These are phyloP conservation scores for Drosophila pruinosa DNA, from an alignment of 1,140 invertebrate species.

Conservation along the genomic window DNA sequence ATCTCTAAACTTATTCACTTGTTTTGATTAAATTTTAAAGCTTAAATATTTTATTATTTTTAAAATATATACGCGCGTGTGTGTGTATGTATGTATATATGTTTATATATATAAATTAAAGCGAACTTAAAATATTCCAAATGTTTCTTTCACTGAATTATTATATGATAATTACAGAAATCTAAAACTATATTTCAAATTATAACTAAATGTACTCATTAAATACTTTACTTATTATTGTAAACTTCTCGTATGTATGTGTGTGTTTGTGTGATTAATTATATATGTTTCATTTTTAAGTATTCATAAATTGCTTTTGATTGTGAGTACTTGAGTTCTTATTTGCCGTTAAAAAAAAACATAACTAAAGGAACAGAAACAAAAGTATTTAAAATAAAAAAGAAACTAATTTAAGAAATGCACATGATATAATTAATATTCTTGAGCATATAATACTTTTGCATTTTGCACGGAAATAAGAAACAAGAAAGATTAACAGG, in stretches of 20 bases:
- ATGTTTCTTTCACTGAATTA: conserved; percentile 37
- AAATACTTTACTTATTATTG: conserved; percentile 40
- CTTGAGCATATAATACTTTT: conserved; percentile 77
- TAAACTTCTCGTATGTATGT: conserved; percentile 41
- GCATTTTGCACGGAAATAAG: conserved; percentile 44
- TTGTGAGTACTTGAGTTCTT: conserved; percentile 61
- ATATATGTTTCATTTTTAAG: conserved; percentile 16
- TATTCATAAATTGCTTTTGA: conserved; percentile 70
- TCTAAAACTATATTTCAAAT: conserved; percentile 55
- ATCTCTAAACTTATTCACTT: conserved; percentile 42
- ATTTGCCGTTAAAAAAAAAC: conserved; percentile 41
- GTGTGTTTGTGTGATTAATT: conserved; percentile 22
- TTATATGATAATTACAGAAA: conserved; percentile 42
- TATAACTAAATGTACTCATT: conserved; percentile 51
- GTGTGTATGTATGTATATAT: conserved; percentile 26
- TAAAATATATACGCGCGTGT: conserved; percentile 46
- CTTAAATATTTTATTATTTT: conserved; percentile 68
- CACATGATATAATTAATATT: conserved; percentile 50
- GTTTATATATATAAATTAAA: conserved; percentile 57
- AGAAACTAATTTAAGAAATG: conserved; percentile 62
- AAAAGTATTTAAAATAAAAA: conserved; percentile 23
- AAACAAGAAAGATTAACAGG: conserved; percentile 12
- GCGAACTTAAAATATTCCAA: conserved; percentile 41
- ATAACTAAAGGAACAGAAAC: conserved; percentile 4
- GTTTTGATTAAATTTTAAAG: conserved; percentile 72